phyloP scores from a whole-genome alignment of 2,888 invertebrate genomes.

The Amiota mariae region DNA sequence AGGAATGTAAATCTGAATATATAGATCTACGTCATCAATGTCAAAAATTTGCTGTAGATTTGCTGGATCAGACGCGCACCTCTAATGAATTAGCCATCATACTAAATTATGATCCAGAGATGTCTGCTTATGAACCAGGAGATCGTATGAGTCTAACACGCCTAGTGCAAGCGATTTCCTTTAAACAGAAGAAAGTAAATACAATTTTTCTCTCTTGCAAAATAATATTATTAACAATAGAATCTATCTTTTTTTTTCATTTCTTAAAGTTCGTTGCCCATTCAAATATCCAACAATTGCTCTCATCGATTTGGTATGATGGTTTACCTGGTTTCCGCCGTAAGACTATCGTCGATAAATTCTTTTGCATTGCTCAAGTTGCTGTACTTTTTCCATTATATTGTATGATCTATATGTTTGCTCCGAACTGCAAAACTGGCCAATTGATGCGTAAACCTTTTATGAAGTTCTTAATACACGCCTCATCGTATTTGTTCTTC shows the following conservation, averaged over 20 bases:
- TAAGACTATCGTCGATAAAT: slow-evolving; percentile 82
- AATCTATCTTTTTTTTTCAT: neutral
- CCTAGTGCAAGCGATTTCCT: slow-evolving; percentile 91
- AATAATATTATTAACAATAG: neutral
- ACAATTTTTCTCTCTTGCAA: neutral
- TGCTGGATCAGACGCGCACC: slow-evolving; percentile 92
- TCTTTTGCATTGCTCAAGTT: slow-evolving; percentile 82
- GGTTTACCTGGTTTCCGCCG: slow-evolving; percentile 94
- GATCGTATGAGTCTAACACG: slow-evolving; percentile 89
- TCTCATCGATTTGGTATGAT: slow-evolving; percentile 95
- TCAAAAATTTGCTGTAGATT: slow-evolving; percentile 92
- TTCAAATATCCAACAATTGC: slow-evolving; percentile 93
- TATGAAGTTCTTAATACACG: slow-evolving; percentile 96
- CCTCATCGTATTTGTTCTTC: slow-evolving; percentile 94
- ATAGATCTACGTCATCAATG: slow-evolving; percentile 87
- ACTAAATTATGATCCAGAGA: slow-evolving; percentile 90
- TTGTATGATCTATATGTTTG: slow-evolving; percentile 87
- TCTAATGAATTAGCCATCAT: slow-evolving; percentile 95
- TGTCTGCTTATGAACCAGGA: slow-evolving; percentile 82
- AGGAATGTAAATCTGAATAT: slow-evolving; percentile 94
- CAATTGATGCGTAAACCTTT: slow-evolving; percentile 93
- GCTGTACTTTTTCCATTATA: slow-evolving; percentile 91
- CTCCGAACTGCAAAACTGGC: slow-evolving; percentile 86
- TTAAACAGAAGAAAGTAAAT: slow-evolving; percentile 94
- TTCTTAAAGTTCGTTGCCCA: slow-evolving; percentile 90